Conservation (phyloP, 2,888 invertebrate species). For the Acleris cristana region DNA sequence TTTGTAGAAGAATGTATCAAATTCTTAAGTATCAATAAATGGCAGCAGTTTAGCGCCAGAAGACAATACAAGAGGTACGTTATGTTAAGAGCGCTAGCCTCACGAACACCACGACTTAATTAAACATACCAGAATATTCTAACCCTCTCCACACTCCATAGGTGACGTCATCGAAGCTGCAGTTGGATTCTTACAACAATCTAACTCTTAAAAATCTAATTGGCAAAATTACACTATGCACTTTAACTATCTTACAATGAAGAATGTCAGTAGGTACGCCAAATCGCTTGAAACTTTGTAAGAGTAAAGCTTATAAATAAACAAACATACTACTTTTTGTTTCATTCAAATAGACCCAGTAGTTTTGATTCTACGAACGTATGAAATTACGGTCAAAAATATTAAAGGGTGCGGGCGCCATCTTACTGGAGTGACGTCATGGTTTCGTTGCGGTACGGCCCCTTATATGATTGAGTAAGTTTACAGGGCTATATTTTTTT, state of each 20-base stretch:
- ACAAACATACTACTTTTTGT: too few relatives aligned
- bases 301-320: too few relatives aligned
- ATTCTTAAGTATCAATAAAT: background rate
- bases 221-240: slow-evolving; percentile 55
- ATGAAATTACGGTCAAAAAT: too few relatives aligned
- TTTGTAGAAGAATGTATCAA: background rate
- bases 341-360: too few relatives aligned
- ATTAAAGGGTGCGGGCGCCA: too few relatives aligned
- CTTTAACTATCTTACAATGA: slow-evolving; percentile 44
- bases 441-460: too few relatives aligned
- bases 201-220: slow-evolving; percentile 56
- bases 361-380: too few relatives aligned
- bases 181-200: slow-evolving; percentile 54
- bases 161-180: slow-evolving; percentile 57
- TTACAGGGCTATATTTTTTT: too few relatives aligned
- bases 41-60: slow-evolving; percentile 7
- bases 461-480: too few relatives aligned
- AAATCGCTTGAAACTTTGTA: too few relatives aligned
- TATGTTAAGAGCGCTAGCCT: slow-evolving; percentile 21
- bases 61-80: slow-evolving; percentile 16
- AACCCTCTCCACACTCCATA: slow-evolving; percentile 21
- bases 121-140: slow-evolving; percentile 18
- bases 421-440: too few relatives aligned
- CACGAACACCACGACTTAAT: slow-evolving; percentile 8
- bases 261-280: too few relatives aligned